Percentiles rank a stretch among this genome's conserved stretches.
phyloP scores from a whole-genome alignment of 35 echinoderm and acorn worm species.

The Strongylocentrotus purpuratus region DNA sequence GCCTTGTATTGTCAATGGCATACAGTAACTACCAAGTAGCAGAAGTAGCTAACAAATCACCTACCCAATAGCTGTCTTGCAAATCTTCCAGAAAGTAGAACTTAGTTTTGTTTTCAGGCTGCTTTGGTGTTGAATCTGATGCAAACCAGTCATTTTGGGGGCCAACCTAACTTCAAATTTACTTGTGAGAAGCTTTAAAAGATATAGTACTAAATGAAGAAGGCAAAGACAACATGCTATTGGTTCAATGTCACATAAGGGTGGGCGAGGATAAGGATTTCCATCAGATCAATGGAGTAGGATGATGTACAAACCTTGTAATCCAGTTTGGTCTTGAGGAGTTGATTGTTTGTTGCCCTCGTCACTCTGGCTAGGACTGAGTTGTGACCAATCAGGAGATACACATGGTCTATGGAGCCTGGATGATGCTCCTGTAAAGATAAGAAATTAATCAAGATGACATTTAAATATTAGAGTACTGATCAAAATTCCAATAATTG shows the following conservation, averaged over 20 bases:
- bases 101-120: neutral
- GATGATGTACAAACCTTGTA: constrained; percentile 52
- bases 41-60: neutral
- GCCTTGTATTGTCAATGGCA: neutral
- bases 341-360: constrained; percentile 39
- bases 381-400: constrained; percentile 56
- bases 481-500: neutral
- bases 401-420: constrained; percentile 62
- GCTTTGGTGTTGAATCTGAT: neutral
- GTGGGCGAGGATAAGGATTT: too few species aligned
- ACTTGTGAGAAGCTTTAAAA: neutral
- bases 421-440: constrained; percentile 46
- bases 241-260: too few species aligned
- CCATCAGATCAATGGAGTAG: neutral
- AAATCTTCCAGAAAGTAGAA: neutral
- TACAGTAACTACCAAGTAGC: too few species aligned
- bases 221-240: too few species aligned
- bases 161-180: neutral
- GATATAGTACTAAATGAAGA: too few species aligned
- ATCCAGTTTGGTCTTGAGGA: constrained; percentile 55
- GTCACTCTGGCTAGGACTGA: constrained; percentile 51
- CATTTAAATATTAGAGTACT: neutral
- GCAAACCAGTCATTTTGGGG: neutral
- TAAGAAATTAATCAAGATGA: neutral
- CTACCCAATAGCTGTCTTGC: neutral